phyloP scores from a whole-genome alignment of 1,140 invertebrate genomes.

The Drosophila ohnishii region DNA sequence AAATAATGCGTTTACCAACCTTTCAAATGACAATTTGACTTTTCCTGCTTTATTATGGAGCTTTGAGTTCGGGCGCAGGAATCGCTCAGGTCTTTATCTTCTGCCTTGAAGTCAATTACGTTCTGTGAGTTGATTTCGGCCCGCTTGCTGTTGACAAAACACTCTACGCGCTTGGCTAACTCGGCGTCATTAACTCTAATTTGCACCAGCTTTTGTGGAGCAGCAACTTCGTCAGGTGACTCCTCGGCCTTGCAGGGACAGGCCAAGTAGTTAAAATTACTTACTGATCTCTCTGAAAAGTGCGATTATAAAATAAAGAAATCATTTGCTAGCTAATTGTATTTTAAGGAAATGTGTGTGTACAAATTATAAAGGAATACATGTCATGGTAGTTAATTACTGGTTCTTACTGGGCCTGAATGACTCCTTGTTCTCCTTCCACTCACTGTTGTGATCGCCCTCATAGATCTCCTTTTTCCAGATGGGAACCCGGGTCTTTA shows the following conservation, averaged over 20 bases:
- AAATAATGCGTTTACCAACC: conserved; percentile 83
- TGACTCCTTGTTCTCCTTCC: conserved; percentile 93
- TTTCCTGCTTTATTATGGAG: conserved; percentile 86
- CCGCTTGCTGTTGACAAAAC: conserved; percentile 87
- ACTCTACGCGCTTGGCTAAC: conserved; percentile 85
- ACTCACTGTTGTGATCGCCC: conserved; percentile 84
- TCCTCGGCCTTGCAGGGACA: conserved; percentile 71
- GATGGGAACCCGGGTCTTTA: conserved; percentile 95
- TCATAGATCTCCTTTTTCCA: conserved; percentile 98
- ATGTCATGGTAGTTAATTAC: conserved; percentile 23
- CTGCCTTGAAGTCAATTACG: conserved; percentile 86
- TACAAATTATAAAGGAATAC: conserved; percentile 16
- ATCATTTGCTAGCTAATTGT: conserved; percentile 27
- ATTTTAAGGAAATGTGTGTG: conserved; percentile 15
- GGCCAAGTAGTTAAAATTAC: conserved; percentile 58
- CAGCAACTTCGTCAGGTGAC: conserved; percentile 66
- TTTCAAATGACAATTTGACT: conserved; percentile 88
- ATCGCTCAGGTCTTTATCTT: conserved; percentile 56
- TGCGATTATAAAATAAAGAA: background rate
- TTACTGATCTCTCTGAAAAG: conserved; percentile 19
- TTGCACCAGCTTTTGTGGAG: conserved; percentile 84
- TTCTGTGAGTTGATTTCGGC: conserved; percentile 87
- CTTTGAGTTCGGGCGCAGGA: conserved; percentile 88
- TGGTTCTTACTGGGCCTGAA: conserved; percentile 85
- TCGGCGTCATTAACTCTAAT: conserved; percentile 85